Evolutionary conservation across 2,888 invertebrate genomes (phyloP).

Genomic region (Polyommatus icarus): DNA sequence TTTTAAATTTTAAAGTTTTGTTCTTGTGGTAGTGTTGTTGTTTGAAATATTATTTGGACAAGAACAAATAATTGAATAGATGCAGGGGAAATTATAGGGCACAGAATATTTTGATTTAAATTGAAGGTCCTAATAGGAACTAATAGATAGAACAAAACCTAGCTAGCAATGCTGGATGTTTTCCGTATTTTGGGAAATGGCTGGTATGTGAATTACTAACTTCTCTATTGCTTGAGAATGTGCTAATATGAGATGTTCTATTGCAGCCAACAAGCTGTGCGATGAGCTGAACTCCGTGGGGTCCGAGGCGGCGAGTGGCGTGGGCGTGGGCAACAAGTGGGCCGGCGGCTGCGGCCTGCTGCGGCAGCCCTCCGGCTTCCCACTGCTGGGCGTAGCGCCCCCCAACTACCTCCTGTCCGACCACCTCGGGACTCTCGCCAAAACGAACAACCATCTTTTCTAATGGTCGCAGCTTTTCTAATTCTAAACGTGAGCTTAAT

Average conservation of each 20-base stretch:
- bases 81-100: too few species aligned
- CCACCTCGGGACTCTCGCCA: slow-evolving; percentile 81
- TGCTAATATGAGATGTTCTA: slow-evolving; percentile 33
- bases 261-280: slow-evolving; percentile 71
- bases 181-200: too few species aligned
- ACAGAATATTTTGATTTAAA: too few species aligned
- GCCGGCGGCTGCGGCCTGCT: slow-evolving; percentile 83
- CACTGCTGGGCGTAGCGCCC: slow-evolving; percentile 79
- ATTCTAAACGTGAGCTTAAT: slow-evolving; percentile 32
- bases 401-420: slow-evolving; percentile 82
- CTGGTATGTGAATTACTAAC: too few species aligned
- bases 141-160: too few species aligned
- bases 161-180: too few species aligned
- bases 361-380: slow-evolving; percentile 82
- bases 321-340: slow-evolving; percentile 74
- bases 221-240: too few species aligned
- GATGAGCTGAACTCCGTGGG: slow-evolving; percentile 70
- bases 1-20: slow-evolving; percentile 9
- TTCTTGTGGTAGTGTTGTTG: neutral
- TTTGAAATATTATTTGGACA: neutral
- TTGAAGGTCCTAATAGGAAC: too few species aligned
- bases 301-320: slow-evolving; percentile 63
- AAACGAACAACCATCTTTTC: slow-evolving; percentile 83
- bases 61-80: too few species aligned
- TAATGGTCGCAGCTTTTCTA: slow-evolving; percentile 67